Evolutionary conservation across 2,888 invertebrate genomes (phyloP), one percentile per base, ranked within the genome.

Genomic region (Trissolcus brochymenae): DNA sequence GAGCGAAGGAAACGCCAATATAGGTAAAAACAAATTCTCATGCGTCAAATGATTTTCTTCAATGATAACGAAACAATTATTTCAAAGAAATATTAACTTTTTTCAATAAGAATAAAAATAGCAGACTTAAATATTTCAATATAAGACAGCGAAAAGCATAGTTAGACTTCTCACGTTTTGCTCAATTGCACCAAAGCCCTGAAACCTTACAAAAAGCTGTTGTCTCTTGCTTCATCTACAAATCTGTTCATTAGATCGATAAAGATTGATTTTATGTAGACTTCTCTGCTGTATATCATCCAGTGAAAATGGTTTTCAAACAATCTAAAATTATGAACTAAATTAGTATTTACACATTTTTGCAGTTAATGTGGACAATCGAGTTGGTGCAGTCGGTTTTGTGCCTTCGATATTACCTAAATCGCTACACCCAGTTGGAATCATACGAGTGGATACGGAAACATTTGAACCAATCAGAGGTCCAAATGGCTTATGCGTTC

Each of bases 391-490:
- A n/a, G 92, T 93, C 68, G 94, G 94, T 11, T 94, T 93, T 85
- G 89, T 92, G 50, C 92, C 92, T 35, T 85, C 86, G n/a, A 87
- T 89, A 70, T 76, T 90, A 67, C 90, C 90, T 21, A 82, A 91
- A 50, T 89, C 88, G 51, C 91, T 98, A 51, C 98, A 98, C 89
- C 98, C 99, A 0, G 96, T 98, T 51, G 95, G 96, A 1, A 93
- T 99, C 78, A 96, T 99, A 82, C 94, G 94, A 86, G 96, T 98
- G 1, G 94, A 99, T 89, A 94, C 93, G 57, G 92, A 93, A 17
- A 96, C 95, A 0, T 96, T 97, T 0, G 97, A 97, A 83, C 96
- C 97, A 0, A 90, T 98, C 2, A 91, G 99, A 76, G 93, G 95
- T 81, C 91, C 93, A 0, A 91, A 93, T 80, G 98, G 98, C 6